These are phyloP conservation scores for Chondrosia reniformis DNA, from an alignment of 37 sponge, comb jelly and placozoan species.

Conservation along the genomic window DNA sequence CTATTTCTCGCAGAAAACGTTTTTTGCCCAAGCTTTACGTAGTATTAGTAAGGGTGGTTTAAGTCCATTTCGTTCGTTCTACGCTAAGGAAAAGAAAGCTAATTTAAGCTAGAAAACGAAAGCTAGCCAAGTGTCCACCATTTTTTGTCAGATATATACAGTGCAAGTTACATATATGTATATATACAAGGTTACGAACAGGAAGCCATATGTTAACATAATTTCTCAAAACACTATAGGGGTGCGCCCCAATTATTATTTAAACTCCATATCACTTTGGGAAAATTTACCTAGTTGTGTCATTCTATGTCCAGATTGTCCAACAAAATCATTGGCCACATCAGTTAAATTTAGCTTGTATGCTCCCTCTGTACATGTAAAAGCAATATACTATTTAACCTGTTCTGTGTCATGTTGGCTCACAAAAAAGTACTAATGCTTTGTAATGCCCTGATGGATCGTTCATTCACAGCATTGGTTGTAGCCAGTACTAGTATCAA, in stretches of 20 bases:
- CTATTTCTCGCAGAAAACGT: too few species aligned
- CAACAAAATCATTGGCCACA: not conserved
- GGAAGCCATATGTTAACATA: too few species aligned
- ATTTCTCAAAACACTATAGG: too few species aligned
- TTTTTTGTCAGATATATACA: too few species aligned
- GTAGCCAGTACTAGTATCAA: not conserved
- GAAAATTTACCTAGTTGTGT: not conserved
- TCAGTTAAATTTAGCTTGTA: not conserved
- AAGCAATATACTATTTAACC: not conserved
- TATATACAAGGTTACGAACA: too few species aligned
- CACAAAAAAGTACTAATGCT: not conserved
- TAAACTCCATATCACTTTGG: not conserved
- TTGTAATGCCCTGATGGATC: not conserved
- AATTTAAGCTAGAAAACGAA: too few species aligned
- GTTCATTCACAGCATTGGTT: not conserved
- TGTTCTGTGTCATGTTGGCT: not conserved
- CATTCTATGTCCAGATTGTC: not conserved
- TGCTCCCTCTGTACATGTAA: not conserved
- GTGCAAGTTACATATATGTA: too few species aligned
- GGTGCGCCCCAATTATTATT: not conserved
- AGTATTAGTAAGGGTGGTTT: too few species aligned
- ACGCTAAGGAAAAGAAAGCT: too few species aligned
- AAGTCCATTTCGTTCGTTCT: too few species aligned
- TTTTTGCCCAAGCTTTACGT: too few species aligned
- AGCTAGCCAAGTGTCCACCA: too few species aligned